Evolutionary conservation across 2,113 vertebrate genomes (phyloP).

Genomic region (Sorex araneus): DNA sequence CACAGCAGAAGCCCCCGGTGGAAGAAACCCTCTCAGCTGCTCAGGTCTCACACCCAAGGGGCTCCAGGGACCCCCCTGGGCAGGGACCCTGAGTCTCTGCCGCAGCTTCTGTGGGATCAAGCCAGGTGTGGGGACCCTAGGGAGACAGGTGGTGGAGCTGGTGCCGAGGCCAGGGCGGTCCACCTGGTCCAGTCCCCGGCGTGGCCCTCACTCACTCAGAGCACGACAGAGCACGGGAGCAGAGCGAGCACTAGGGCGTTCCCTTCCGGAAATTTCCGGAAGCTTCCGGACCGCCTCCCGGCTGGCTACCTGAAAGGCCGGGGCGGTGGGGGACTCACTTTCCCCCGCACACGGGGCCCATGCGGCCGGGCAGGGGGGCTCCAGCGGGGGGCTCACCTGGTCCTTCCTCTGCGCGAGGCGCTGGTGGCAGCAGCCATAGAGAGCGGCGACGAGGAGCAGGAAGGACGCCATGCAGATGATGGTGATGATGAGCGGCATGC

Average conservation of each 20-base stretch:
- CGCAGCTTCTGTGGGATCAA: neutral
- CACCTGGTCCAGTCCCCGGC: too few relatives aligned
- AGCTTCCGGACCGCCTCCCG: too few relatives aligned
- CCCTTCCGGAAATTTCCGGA: too few relatives aligned
- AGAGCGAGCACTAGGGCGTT: too few relatives aligned
- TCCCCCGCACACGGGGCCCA: neutral
- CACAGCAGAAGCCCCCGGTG: neutral
- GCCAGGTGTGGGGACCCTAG: neutral
- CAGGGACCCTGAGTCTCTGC: neutral
- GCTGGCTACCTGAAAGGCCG: too few relatives aligned
- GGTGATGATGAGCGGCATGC: conserved; percentile 90
- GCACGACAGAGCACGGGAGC: too few relatives aligned
- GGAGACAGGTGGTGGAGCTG: too few relatives aligned
- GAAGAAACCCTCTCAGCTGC: neutral
- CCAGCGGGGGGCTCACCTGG: conserved; percentile 84
- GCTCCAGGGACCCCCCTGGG: neutral
- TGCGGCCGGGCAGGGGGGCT: too few relatives aligned
- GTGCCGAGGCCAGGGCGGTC: too few relatives aligned
- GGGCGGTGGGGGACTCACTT: neutral
- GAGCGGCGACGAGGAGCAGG: conserved; percentile 86
- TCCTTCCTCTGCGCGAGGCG: conserved; percentile 90
- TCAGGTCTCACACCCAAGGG: neutral
- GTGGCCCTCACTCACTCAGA: too few relatives aligned
- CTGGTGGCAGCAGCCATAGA: conserved; percentile 92
- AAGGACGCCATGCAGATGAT: conserved; percentile 89